Conservation (phyloP, 2,113 vertebrate genomes). For the western clawed frog (Xenopus tropicalis) region DNA sequence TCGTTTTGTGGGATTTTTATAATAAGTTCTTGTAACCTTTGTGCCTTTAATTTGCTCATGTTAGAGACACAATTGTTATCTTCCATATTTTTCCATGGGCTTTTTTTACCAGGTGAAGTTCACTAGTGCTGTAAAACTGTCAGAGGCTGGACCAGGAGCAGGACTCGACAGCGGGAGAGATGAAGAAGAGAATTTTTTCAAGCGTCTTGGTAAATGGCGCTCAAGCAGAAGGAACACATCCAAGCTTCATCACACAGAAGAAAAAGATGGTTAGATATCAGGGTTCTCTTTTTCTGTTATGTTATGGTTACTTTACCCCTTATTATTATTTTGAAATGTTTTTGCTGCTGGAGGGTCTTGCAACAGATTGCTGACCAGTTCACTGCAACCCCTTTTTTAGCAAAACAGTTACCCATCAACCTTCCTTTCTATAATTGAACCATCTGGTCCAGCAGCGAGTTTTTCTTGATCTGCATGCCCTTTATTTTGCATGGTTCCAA, state of each 20-base stretch:
- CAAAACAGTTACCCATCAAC: slow-evolving; percentile 47
- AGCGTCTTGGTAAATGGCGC: slow-evolving; percentile 98
- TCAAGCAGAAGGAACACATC: slow-evolving; percentile 85
- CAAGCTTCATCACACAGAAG: slow-evolving; percentile 88
- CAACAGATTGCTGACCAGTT: slow-evolving; percentile 16
- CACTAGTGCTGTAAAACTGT: slow-evolving; percentile 93
- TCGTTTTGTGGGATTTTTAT: too few relatives aligned
- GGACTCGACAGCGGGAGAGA: slow-evolving; percentile 86
- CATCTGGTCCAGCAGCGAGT: neutral
- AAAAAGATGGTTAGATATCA: slow-evolving; percentile 87
- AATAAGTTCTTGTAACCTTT: too few relatives aligned
- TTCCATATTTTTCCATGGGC: neutral
- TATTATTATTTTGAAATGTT: slow-evolving; percentile 46
- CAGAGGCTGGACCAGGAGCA: slow-evolving; percentile 77
- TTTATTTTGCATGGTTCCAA: slow-evolving; percentile 31
- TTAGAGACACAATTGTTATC: too few relatives aligned
- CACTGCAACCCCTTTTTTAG: slow-evolving; percentile 35
- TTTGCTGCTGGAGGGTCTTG: slow-evolving; percentile 42
- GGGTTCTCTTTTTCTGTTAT: slow-evolving; percentile 64
- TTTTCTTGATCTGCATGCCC: slow-evolving; percentile 48
- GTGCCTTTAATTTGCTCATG: too few relatives aligned
- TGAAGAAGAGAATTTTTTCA: slow-evolving; percentile 99
- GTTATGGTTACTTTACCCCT: slow-evolving; percentile 46
- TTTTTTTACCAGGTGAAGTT: slow-evolving; percentile 85
- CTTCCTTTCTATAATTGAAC: slow-evolving; percentile 46